A percentile compares a stretch with the other conserved stretches of the same genome.
Conservation (phyloP, 2,797 vertebrate species). For the Coregonus suidteri region DNA sequence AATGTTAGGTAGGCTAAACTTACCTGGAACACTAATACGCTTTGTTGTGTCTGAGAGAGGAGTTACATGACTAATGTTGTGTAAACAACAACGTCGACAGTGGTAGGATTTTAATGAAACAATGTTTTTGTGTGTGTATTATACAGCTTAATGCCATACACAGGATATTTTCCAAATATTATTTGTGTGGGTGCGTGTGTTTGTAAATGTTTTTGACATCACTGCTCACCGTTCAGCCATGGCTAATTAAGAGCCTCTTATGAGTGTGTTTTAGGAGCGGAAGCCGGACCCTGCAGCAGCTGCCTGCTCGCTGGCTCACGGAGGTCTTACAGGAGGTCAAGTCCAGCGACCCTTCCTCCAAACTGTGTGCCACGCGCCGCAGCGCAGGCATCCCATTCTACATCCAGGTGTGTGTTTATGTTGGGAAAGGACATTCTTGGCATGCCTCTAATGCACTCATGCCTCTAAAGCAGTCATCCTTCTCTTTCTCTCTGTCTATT, state of each 20-base stretch:
- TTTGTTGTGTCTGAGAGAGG: too few relatives aligned
- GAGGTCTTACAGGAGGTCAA: slow-evolving; percentile 89
- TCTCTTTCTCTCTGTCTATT: slow-evolving; percentile 27
- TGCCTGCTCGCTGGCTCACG: slow-evolving; percentile 88
- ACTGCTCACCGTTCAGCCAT: neutral
- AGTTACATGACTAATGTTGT: too few relatives aligned
- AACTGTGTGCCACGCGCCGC: slow-evolving; percentile 91
- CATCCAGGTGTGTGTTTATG: slow-evolving; percentile 81
- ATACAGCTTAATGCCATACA: too few relatives aligned
- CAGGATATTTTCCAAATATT: neutral
- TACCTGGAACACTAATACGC: too few relatives aligned
- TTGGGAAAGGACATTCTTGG: slow-evolving; percentile 31
- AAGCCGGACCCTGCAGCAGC: slow-evolving; percentile 76
- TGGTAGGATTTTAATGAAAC: too few relatives aligned
- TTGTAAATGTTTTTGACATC: neutral
- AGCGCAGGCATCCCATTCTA: slow-evolving; percentile 97
- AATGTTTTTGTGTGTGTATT: too few relatives aligned
- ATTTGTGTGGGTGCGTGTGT: neutral
- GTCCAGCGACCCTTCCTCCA: slow-evolving; percentile 87
- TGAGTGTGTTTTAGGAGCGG: slow-evolving; percentile 75
- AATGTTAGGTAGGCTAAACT: too few relatives aligned
- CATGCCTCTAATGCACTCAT: slow-evolving; percentile 31
- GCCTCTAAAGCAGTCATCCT: slow-evolving; percentile 6
- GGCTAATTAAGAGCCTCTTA: neutral
- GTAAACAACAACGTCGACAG: too few relatives aligned